Conservation (phyloP, 2,888 invertebrate species). For the Euzophera pinguis region DNA sequence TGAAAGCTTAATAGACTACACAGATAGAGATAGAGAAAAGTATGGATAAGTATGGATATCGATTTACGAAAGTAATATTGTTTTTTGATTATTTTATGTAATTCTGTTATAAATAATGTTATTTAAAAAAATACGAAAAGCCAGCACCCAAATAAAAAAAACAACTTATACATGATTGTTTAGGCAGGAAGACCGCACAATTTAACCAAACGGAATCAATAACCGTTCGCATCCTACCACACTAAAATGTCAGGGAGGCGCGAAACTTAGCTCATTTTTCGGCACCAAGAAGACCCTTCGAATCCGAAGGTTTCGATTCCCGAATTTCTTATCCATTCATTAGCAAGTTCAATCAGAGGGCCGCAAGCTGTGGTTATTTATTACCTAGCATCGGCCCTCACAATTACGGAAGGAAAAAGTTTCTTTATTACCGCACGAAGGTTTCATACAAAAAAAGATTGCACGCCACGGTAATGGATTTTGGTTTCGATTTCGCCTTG, state of each 20-base stretch:
- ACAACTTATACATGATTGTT: no score
- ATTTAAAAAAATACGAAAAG: no score
- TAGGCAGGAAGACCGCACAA: no score
- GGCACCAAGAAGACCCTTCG: conserved; percentile 42
- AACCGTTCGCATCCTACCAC: no score
- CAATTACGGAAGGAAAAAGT: conserved; percentile 77
- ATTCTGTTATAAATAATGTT: no score
- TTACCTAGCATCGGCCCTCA: conserved; percentile 72
- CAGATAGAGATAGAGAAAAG: no score
- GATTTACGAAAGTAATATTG: no score
- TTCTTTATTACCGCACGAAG: conserved; percentile 67
- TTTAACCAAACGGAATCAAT: not conserved
- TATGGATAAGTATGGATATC: no score
- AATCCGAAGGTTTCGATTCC: conserved; percentile 58
- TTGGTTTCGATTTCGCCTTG: conserved; percentile 54
- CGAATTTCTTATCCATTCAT: conserved; percentile 76
- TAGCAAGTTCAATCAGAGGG: conserved; percentile 78
- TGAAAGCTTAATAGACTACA: no score
- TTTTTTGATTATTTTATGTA: no score
- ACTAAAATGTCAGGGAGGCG: conserved; percentile 7
- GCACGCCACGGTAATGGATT: conserved; percentile 68
- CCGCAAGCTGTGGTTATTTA: conserved; percentile 74
- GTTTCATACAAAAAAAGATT: conserved; percentile 73
- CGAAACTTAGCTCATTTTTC: conserved; percentile 68
- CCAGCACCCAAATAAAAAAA: no score